A percentile compares a stretch with the other conserved stretches of the same genome.
phyloP scores from a whole-genome alignment of 2,797 vertebrate species.

The Neosalanx taihuensis region DNA sequence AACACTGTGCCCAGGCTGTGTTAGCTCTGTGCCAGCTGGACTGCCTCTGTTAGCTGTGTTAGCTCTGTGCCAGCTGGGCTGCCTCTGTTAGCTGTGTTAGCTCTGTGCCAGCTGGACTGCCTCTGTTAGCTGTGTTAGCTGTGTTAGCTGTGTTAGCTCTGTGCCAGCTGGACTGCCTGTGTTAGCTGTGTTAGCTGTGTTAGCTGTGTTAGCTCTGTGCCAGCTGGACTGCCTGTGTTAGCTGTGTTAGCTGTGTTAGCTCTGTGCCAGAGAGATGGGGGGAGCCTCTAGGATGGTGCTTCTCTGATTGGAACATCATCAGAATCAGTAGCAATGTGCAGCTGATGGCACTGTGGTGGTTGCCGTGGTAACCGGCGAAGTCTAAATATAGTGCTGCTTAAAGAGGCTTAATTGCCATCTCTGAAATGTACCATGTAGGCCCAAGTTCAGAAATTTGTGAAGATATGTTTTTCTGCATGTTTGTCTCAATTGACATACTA shows the following conservation, averaged over 20 bases:
- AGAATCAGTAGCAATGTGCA: background rate
- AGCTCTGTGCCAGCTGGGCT: too few relatives aligned
- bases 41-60: background rate
- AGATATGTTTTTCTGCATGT: background rate
- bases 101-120: too few relatives aligned
- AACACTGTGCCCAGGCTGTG: constrained; percentile 35
- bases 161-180: too few relatives aligned
- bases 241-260: too few relatives aligned
- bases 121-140: too few relatives aligned
- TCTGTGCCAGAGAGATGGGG: too few relatives aligned
- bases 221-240: too few relatives aligned
- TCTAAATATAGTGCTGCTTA: constrained; percentile 67
- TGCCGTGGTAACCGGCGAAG: constrained; percentile 63
- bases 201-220: too few relatives aligned
- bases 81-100: background rate
- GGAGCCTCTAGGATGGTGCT: too few relatives aligned
- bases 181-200: too few relatives aligned
- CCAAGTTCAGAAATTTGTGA: background rate
- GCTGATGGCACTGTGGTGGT: constrained; percentile 42
- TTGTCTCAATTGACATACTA: background rate
- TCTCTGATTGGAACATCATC: constrained; percentile 1
- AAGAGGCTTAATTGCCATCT: constrained; percentile 60
- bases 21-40: background rate
- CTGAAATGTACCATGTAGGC: constrained; percentile 42
- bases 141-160: too few relatives aligned